Conservation (phyloP, 2,113 vertebrate genomes). For the Bos indicus region DNA sequence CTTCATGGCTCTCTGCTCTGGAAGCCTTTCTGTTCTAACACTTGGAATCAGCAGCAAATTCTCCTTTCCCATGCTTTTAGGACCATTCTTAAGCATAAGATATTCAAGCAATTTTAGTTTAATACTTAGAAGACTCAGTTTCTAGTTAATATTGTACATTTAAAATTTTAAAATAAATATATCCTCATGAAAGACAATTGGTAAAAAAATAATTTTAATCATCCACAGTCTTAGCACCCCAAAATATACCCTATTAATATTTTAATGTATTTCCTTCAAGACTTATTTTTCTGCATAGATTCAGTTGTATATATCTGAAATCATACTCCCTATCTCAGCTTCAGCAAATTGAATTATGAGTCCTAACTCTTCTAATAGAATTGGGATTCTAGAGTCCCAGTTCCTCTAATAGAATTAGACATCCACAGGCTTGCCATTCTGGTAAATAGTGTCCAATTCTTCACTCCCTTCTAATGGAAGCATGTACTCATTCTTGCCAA, state of each 20-base stretch:
- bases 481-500: background rate
- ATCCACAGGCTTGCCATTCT: background rate
- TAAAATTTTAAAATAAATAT: background rate
- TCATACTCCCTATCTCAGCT: background rate
- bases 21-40: background rate
- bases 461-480: background rate
- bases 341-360: background rate
- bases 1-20: background rate
- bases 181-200: background rate
- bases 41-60: background rate
- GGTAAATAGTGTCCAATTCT: background rate
- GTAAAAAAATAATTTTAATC: background rate
- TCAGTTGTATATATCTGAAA: background rate
- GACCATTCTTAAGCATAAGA: background rate
- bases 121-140: background rate
- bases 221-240: background rate
- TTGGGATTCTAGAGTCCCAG: background rate
- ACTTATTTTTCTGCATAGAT: background rate
- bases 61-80: background rate
- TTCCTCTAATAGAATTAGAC: background rate
- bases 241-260: background rate
- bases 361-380: background rate
- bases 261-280: background rate
- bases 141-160: background rate
- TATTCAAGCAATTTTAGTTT: background rate